Conservation (phyloP, 2,888 invertebrate genomes). For the Morinoia aosen region DNA sequence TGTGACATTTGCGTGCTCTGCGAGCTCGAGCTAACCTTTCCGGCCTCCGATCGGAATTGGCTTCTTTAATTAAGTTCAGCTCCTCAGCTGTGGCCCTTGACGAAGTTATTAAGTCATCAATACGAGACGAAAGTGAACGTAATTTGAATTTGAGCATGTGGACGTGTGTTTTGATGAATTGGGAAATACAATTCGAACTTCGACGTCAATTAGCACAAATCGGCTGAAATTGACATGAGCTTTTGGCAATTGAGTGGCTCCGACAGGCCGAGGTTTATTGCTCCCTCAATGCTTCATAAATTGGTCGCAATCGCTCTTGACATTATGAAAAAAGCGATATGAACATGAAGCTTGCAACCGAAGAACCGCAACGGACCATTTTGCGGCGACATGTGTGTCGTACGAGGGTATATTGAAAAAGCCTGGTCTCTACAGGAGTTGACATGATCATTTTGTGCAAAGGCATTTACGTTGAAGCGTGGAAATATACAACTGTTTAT, state of each 20-base stretch:
- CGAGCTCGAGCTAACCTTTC: neutral
- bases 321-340: neutral
- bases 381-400: neutral
- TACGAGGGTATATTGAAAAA: neutral
- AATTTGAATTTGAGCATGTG: neutral
- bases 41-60: neutral
- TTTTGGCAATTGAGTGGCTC: neutral
- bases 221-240: neutral
- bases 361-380: neutral
- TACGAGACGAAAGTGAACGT: neutral
- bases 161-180: neutral
- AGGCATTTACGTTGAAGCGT: too few species aligned
- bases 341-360: neutral
- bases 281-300: neutral
- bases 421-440: neutral
- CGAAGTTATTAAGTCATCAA: neutral
- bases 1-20: slow-evolving; percentile 28
- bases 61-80: neutral
- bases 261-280: neutral
- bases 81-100: neutral
- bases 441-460: neutral
- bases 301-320: neutral
- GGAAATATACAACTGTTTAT: too few species aligned
- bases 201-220: neutral
- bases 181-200: neutral